Conservation (phyloP, 2,797 vertebrate genomes). For the Etheostoma nigrum region DNA sequence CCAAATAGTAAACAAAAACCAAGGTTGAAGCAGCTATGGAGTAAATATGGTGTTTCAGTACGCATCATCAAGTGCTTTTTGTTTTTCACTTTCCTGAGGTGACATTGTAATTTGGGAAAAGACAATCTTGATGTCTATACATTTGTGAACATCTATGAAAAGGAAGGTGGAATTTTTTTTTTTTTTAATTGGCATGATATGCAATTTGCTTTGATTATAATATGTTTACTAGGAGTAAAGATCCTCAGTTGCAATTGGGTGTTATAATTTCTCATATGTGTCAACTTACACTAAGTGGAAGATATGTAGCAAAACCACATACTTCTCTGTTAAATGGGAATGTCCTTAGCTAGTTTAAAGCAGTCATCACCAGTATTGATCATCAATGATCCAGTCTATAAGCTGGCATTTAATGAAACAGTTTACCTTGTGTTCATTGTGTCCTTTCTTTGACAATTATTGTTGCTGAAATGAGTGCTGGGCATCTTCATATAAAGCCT, state of each 20-base stretch:
- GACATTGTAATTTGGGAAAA: conserved; percentile 21
- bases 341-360: conserved; percentile 47
- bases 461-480: conserved; percentile 51
- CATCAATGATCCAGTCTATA: conserved; percentile 51
- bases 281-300: conserved; percentile 54
- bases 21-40: conserved; percentile 22
- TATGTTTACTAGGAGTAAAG: conserved; percentile 42
- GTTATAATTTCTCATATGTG: conserved; percentile 49
- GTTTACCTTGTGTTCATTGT: conserved; percentile 59
- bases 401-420: conserved; percentile 47
- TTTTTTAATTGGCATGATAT: conserved; percentile 46
- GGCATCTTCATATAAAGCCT: conserved; percentile 59
- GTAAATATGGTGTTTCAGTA: conserved; percentile 31
- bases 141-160: conserved; percentile 51
- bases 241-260: conserved; percentile 45
- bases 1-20: conserved; percentile 27
- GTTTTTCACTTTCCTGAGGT: conserved; percentile 31
- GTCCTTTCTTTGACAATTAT: conserved; percentile 42
- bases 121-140: conserved; percentile 47
- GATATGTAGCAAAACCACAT: conserved; percentile 68
- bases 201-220: conserved; percentile 50
- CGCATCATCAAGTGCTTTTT: conserved; percentile 17
- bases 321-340: conserved; percentile 46
- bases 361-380: conserved; percentile 45
- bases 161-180: conserved; percentile 35